Evolutionary conservation across 2,113 vertebrate genomes (phyloP).

Genomic region (Gallinago undulata): DNA sequence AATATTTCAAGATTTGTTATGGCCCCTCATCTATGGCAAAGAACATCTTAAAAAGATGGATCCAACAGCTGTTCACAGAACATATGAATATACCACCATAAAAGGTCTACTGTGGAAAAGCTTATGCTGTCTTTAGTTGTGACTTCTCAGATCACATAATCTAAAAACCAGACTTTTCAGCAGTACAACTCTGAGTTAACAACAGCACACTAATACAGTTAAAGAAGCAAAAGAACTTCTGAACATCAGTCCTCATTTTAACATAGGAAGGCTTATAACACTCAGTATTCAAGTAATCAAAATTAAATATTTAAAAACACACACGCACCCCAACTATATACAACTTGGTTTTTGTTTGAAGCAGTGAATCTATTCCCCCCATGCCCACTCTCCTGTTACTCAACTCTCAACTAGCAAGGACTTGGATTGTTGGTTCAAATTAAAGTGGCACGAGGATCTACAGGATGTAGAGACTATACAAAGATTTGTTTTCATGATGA

Average conservation of each 20-base stretch:
- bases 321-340: not conserved
- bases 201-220: not conserved
- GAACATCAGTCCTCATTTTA: not conserved
- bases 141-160: slow-evolving; percentile 2
- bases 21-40: not conserved
- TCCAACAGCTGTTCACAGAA: slow-evolving; percentile 34
- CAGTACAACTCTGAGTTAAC: not conserved
- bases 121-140: not conserved
- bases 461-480: not conserved
- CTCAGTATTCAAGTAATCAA: not conserved
- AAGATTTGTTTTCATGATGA: not conserved
- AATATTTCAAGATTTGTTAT: not conserved
- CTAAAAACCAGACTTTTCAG: not conserved
- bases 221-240: not conserved
- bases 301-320: not conserved
- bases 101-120: not conserved
- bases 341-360: not conserved
- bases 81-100: not conserved
- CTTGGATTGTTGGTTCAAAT: not conserved
- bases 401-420: not conserved
- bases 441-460: not conserved
- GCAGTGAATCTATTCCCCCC: not conserved
- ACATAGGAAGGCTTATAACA: not conserved
- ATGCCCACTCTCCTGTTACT: not conserved
- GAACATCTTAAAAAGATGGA: slow-evolving; percentile 24